Conservation (phyloP, 2,113 vertebrate species). For the Otus sunia region DNA sequence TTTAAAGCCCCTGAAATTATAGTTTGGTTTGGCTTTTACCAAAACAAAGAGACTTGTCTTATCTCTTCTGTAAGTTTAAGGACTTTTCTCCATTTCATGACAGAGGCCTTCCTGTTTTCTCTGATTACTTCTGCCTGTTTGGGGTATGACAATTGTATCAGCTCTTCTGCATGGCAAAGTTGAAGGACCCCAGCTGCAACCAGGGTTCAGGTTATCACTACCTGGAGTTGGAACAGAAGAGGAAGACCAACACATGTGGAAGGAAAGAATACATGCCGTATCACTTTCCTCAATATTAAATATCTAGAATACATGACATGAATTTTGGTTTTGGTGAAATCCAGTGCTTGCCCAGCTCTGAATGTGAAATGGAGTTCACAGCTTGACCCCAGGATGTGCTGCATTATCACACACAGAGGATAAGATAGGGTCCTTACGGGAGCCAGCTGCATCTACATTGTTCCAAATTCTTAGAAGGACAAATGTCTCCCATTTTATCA, state of each 20-base stretch:
- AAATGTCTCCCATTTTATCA: background rate
- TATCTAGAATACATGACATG: too few species aligned
- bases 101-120: background rate
- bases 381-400: background rate
- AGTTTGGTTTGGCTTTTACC: background rate
- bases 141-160: background rate
- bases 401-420: too few species aligned
- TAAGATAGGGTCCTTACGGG: background rate
- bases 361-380: background rate
- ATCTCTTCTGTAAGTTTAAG: background rate
- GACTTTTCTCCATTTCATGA: background rate
- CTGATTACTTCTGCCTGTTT: background rate
- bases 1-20: background rate
- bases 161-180: background rate
- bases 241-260: background rate
- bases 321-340: background rate
- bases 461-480: background rate
- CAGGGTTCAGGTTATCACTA: background rate
- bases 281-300: background rate
- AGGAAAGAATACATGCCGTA: background rate
- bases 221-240: background rate
- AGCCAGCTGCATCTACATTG: background rate
- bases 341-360: background rate
- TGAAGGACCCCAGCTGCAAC: background rate
- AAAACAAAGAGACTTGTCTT: background rate